Percentiles rank a stretch among this genome's conserved stretches.
Conservation (phyloP, 2,113 vertebrate species). For the Tonatia bakeri region DNA sequence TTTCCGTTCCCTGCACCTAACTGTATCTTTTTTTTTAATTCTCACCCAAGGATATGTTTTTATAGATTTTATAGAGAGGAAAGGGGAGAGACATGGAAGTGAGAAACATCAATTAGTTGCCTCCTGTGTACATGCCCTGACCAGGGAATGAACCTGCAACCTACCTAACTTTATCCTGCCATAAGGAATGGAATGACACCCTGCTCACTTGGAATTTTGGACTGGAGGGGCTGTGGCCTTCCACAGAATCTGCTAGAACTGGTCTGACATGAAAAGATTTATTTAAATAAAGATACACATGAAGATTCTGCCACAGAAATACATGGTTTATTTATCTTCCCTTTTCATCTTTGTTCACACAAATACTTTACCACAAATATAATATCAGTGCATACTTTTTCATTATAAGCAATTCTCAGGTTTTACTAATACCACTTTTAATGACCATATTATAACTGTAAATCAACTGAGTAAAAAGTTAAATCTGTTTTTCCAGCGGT, state of each 20-base stretch:
- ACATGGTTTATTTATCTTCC: constrained; percentile 39
- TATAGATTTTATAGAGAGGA: too few species aligned
- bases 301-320: constrained; percentile 5
- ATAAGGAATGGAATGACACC: not conserved
- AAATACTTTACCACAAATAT: constrained; percentile 24
- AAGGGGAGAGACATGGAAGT: too few species aligned
- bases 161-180: not conserved
- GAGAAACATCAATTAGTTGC: too few species aligned
- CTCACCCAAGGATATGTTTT: too few species aligned
- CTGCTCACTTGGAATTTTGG: not conserved
- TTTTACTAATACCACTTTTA: not conserved
- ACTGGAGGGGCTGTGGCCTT: not conserved
- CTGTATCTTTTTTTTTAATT: not conserved
- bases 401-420: not conserved
- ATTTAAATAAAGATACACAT: not conserved
- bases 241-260: not conserved
- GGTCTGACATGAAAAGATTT: not conserved
- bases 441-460: not conserved
- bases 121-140: too few species aligned
- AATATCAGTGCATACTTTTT: constrained; percentile 29
- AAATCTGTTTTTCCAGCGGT: not conserved
- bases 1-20: not conserved
- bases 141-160: too few species aligned
- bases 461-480: not conserved
- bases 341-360: not conserved